Evolutionary conservation across 2,888 invertebrate genomes (phyloP).

Genomic region (Dilophus febrilis): DNA sequence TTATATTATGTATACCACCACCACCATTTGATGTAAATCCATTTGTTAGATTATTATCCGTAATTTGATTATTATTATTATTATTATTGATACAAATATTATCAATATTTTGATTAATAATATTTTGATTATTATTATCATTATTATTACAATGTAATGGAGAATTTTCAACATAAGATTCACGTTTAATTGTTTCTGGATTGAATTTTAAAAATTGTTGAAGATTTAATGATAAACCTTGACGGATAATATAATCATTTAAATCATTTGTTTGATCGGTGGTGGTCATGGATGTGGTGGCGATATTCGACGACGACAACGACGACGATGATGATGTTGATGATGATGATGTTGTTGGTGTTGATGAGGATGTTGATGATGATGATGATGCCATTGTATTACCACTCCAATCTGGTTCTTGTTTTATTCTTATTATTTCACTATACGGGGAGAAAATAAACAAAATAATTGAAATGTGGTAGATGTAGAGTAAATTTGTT

Average conservation of each 20-base stretch:
- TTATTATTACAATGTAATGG: conserved; percentile 5
- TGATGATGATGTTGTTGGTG: too few species aligned
- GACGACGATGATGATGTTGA: too few species aligned
- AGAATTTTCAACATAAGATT: conserved; percentile 20
- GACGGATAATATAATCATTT: conserved; percentile 34
- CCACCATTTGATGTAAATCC: not conserved
- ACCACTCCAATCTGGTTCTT: conserved; percentile 26
- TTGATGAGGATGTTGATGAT: too few species aligned
- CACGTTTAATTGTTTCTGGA: conserved; percentile 36
- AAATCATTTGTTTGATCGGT: conserved; percentile 27
- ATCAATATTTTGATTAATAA: too few species aligned
- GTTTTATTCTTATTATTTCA: conserved; percentile 19
- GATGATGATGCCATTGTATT: too few species aligned
- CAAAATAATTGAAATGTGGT: too few species aligned
- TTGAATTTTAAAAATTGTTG: conserved; percentile 48
- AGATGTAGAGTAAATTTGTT: too few species aligned
- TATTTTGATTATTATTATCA: too few species aligned
- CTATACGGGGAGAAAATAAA: too few species aligned
- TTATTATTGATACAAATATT: too few species aligned
- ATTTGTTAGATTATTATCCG: conserved; percentile 14
- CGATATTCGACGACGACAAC: too few species aligned
- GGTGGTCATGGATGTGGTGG: conserved; percentile 18
- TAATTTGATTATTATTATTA: too few species aligned
- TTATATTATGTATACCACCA: not conserved
- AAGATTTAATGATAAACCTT: conserved; percentile 37